Evolutionary conservation across 2,888 invertebrate genomes (phyloP).

Genomic region (Ochropleura plecta): DNA sequence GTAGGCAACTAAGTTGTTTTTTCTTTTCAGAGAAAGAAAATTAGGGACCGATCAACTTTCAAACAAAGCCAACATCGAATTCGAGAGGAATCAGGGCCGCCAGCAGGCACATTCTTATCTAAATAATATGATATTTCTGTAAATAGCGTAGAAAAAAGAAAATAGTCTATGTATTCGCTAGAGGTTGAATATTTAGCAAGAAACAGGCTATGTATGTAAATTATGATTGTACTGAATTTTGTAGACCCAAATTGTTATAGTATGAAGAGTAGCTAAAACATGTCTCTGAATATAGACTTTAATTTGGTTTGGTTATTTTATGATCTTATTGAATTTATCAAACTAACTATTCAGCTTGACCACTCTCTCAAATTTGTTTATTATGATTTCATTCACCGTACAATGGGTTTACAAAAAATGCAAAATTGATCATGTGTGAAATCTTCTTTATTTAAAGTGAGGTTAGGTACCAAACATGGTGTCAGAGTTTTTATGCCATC

Average conservation of each 20-base stretch:
- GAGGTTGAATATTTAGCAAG: slow-evolving; percentile 37
- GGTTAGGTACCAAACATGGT: too few species aligned
- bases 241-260: neutral
- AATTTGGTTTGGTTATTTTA: neutral
- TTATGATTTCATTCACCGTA: neutral
- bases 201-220: slow-evolving; percentile 20
- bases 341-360: neutral
- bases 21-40: slow-evolving; percentile 65
- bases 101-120: slow-evolving; percentile 36
- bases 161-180: slow-evolving; percentile 9
- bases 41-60: slow-evolving; percentile 70
- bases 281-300: neutral
- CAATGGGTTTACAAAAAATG: too few species aligned
- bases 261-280: neutral
- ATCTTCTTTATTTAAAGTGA: too few species aligned
- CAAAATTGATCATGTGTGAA: too few species aligned
- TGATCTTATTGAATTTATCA: neutral
- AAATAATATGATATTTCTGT: slow-evolving; percentile 42
- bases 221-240: slow-evolving; percentile 26
- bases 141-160: slow-evolving; percentile 31
- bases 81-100: slow-evolving; percentile 53
- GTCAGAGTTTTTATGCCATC: too few species aligned
- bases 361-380: neutral
- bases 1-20: slow-evolving; percentile 64
- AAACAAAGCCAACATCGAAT: slow-evolving; percentile 66